These are phyloP conservation scores for Eledona agricola DNA, from an alignment of 2,888 invertebrate species.

Conservation along the genomic window DNA sequence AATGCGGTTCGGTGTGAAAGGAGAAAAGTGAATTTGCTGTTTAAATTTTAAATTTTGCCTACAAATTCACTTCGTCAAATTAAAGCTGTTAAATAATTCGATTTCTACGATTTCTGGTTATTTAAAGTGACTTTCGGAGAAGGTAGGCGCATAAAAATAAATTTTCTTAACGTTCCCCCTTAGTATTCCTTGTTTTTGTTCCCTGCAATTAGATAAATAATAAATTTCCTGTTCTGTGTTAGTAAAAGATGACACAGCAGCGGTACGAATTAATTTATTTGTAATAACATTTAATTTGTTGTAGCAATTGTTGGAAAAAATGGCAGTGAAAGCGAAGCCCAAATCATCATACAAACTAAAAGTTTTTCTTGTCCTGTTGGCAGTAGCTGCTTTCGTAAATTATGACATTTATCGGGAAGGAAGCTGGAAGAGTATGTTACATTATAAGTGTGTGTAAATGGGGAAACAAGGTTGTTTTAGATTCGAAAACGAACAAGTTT, in stretches of 20 bases:
- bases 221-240: too few relatives aligned
- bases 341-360: slow-evolving; percentile 2
- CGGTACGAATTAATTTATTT: background rate
- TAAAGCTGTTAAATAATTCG: too few relatives aligned
- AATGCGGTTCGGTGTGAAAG: too few relatives aligned
- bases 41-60: too few relatives aligned
- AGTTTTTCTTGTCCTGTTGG: slow-evolving; percentile 3
- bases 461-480: slow-evolving; percentile 15
- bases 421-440: slow-evolving; percentile 71
- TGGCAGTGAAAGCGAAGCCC: slow-evolving; percentile 9
- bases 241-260: background rate
- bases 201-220: too few relatives aligned
- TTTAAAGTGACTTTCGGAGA: too few relatives aligned
- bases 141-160: too few relatives aligned
- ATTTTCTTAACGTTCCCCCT: too few relatives aligned
- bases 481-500: slow-evolving; percentile 70
- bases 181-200: too few relatives aligned
- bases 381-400: slow-evolving; percentile 68
- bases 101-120: too few relatives aligned
- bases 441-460: slow-evolving; percentile 1
- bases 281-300: slow-evolving; percentile 2
- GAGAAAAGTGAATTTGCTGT: too few relatives aligned
- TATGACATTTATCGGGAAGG: slow-evolving; percentile 73
- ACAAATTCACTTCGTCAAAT: too few relatives aligned
- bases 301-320: slow-evolving; percentile 12